Conservation (phyloP, 1,140 invertebrate species). For the Sarcophaga peregrina region DNA sequence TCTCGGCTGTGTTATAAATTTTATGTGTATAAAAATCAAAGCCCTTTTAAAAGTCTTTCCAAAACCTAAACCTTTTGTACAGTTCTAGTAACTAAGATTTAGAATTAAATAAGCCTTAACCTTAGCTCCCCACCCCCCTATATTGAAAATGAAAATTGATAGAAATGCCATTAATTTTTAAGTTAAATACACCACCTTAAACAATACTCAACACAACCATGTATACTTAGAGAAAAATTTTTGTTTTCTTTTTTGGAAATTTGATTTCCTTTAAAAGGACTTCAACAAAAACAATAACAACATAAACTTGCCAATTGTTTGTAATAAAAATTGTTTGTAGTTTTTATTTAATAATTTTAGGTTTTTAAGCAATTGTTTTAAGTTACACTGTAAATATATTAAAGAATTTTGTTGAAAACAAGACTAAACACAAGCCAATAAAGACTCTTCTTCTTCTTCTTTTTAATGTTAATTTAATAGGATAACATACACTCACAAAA, state of each 20-base stretch:
- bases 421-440: slow-evolving; percentile 63
- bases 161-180: slow-evolving; percentile 31
- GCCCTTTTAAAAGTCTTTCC: no score
- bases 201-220: background rate
- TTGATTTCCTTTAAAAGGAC: no score
- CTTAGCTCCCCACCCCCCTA: background rate
- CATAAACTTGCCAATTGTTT: slow-evolving; percentile 7
- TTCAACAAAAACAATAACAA: background rate
- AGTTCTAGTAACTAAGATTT: background rate
- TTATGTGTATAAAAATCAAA: background rate
- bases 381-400: background rate
- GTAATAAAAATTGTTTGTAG: background rate
- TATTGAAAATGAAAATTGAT: slow-evolving; percentile 12
- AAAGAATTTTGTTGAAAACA: slow-evolving; percentile 33
- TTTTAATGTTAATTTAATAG: slow-evolving; percentile 44
- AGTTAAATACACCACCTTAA: slow-evolving; percentile 23
- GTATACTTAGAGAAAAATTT: no score
- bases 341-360: background rate
- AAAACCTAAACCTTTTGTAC: background rate
- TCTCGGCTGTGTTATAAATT: slow-evolving; percentile 46
- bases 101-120: background rate
- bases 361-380: no score
- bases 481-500: slow-evolving; percentile 19
- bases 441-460: slow-evolving; percentile 55
- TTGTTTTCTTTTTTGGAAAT: no score